phyloP scores from a whole-genome alignment of 2,113 vertebrate genomes.

The Stomatorhinus ivindoensis region DNA sequence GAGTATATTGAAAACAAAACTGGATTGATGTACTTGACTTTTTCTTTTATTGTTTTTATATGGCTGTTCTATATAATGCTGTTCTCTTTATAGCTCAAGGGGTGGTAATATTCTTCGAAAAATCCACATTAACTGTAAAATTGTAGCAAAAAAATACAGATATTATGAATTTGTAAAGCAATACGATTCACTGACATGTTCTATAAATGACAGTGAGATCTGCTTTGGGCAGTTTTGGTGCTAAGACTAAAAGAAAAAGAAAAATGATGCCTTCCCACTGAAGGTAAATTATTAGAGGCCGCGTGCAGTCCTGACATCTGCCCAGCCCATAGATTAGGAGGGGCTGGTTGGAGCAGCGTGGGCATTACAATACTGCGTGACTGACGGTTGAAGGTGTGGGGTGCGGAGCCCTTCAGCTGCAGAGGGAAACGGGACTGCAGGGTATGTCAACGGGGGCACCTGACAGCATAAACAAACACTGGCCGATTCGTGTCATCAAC shows the following conservation, averaged over 20 bases:
- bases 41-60: neutral
- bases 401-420: neutral
- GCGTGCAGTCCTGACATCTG: neutral
- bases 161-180: conserved; percentile 1
- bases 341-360: neutral
- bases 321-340: neutral
- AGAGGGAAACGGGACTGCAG: neutral
- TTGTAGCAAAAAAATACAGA: neutral
- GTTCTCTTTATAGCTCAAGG: neutral
- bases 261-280: neutral
- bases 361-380: neutral
- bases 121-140: conserved; percentile 1
- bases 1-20: conserved; percentile 2
- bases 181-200: neutral
- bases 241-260: neutral
- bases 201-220: neutral
- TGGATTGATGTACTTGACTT: conserved; percentile 8
- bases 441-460: neutral
- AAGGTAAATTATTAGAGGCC: conserved; percentile 8
- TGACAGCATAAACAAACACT: neutral
- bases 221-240: neutral
- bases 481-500: neutral
- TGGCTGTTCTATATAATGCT: neutral
- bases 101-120: neutral
- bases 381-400: neutral